Base-by-base conservation (phyloP, 92 coral and sea anemone genomes). In the Umimayanthus chanpuru region DNA sequence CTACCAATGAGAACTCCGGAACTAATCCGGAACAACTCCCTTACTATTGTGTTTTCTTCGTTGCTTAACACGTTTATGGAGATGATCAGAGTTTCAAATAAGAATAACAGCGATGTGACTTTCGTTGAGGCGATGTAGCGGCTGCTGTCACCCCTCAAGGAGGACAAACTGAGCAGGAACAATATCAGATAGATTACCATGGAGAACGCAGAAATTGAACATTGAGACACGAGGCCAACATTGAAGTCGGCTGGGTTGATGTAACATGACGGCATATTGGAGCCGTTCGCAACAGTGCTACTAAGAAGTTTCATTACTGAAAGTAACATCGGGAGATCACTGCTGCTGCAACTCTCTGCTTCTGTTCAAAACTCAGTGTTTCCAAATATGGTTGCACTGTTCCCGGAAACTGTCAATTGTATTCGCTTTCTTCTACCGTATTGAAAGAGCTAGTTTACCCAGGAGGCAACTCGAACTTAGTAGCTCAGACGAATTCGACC, bases 1-100 rank as follows among this genome's bases (percentile, higher is more conserved):
- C 29, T 71, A 3, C 76, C 76, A 71, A 71, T 71, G 76, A 71
- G 76, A 28, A 71, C 76, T 30, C 76, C 76, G 30, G 76, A 71
- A 29, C 76, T 71, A 12, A 71, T 29, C 76, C 76, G 76, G 76
- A 28, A 71, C 41, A 71, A 30, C 38, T 71, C 76, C 38, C 76
- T 29, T 18, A 71, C 76, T 26, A 71, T 28, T 25, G n/a, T 12
- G 76, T 71, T 71, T 28, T 10, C 76, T 71, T 71, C 76, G 76
- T 71, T 71, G 7, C 38, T 71, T 29, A 71, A 71, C 38, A 71
- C 76, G 38, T 71, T 71, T 71, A 71, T 71, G 76, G 76, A 71
- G 41, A 71, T 71, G 76, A 71, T 28, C 41, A 71, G 76, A 29
- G 41, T 36, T 28, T 41, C 76, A 29, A 71, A 11, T 18, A 71